Evolutionary conservation across 2,797 vertebrate genomes (phyloP).

Genomic region (Spinus olivaceus): DNA sequence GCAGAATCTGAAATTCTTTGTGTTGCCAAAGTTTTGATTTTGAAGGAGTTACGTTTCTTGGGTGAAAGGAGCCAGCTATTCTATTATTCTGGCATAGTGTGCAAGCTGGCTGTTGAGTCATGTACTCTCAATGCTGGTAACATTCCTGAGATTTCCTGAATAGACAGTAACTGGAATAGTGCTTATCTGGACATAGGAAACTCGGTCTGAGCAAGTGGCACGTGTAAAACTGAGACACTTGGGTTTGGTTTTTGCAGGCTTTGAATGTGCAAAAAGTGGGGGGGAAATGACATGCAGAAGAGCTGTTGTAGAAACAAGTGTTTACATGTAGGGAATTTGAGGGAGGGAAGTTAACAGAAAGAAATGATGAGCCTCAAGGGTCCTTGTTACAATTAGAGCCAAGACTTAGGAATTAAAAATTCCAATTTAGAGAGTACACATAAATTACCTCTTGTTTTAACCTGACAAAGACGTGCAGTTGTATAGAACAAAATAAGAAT

Average conservation of each 20-base stretch:
- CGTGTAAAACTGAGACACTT: not conserved
- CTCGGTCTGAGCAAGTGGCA: not conserved
- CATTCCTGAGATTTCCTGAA: not conserved
- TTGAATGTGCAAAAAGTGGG: not conserved
- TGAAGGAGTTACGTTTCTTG: not conserved
- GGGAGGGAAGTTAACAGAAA: not conserved
- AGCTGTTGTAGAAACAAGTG: conserved; percentile 13
- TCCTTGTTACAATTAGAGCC: not conserved
- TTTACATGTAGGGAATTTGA: not conserved
- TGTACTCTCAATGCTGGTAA: not conserved
- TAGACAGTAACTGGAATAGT: not conserved
- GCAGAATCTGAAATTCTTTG: not conserved
- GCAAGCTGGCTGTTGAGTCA: not conserved
- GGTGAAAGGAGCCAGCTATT: not conserved
- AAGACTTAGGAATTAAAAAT: conserved; percentile 19
- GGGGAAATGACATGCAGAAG: not conserved
- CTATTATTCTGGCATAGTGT: not conserved
- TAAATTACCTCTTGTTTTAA: conserved; percentile 44
- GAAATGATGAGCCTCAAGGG: conserved; percentile 25
- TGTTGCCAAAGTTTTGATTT: not conserved
- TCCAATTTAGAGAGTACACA: not conserved
- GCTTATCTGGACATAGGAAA: not conserved
- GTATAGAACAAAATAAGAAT: not conserved
- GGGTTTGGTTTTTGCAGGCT: not conserved
- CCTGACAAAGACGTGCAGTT: not conserved